A percentile compares a stretch with the other conserved stretches of the same genome.
Evolutionary conservation across 2,113 vertebrate species (phyloP).

Genomic region (Ardeotis arabs): DNA sequence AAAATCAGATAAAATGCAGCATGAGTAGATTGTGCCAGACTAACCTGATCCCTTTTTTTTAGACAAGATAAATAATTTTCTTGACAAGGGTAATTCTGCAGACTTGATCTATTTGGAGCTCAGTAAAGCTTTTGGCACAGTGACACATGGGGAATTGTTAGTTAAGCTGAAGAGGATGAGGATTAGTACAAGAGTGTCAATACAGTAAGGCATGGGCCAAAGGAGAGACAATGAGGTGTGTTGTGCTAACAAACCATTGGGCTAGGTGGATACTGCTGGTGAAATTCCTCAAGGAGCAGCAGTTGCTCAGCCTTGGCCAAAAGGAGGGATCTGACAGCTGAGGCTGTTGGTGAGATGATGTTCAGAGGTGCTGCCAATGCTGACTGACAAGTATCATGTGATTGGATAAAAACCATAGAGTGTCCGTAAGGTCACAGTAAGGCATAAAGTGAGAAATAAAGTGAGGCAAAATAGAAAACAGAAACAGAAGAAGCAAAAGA

Average conservation of each 20-base stretch:
- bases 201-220: background rate
- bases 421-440: background rate
- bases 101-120: background rate
- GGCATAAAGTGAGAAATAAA: background rate
- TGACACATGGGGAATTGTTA: background rate
- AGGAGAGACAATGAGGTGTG: background rate
- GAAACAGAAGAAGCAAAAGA: background rate
- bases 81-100: background rate
- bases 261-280: background rate
- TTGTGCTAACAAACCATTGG: background rate
- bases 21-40: background rate
- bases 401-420: background rate
- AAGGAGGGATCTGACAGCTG: background rate
- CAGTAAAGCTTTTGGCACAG: slow-evolving; percentile 1
- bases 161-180: slow-evolving; percentile 9
- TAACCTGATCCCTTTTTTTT: background rate
- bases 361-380: accelerated
- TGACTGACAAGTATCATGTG: background rate
- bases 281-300: background rate
- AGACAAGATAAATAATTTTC: background rate
- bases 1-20: background rate
- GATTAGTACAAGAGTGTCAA: slow-evolving; percentile 34
- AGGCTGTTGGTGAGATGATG: background rate
- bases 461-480: background rate
- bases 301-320: background rate